These are phyloP conservation scores for Drosophila cracens DNA, from an alignment of 2,888 invertebrate genomes.

Conservation along the genomic window DNA sequence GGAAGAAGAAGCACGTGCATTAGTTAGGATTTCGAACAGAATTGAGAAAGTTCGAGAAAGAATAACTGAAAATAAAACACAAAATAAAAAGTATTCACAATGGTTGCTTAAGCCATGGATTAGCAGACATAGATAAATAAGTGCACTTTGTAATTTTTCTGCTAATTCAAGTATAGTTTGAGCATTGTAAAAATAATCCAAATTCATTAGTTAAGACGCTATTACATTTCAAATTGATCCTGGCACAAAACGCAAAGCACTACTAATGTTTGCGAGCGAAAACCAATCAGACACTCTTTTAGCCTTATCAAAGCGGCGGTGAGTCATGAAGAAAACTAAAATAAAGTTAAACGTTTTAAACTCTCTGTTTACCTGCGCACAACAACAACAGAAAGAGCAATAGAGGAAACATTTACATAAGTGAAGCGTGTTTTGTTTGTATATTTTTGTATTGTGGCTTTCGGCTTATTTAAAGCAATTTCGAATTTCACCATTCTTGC, in stretches of 20 bases:
- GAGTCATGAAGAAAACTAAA: conserved; percentile 58
- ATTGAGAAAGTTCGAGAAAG: conserved; percentile 33
- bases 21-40: not conserved
- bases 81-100: conserved; percentile 8
- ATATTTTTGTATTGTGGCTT: conserved; percentile 1
- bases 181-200: not conserved
- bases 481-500: conserved; percentile 72
- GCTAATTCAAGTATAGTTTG: not conserved
- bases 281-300: conserved; percentile 23
- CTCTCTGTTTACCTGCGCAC: conserved; percentile 18
- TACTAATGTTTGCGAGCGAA: conserved; percentile 21
- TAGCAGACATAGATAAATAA: not conserved
- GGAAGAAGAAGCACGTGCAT: not conserved
- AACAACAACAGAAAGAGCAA: conserved; percentile 1
- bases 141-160: not conserved
- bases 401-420: not conserved
- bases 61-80: not conserved
- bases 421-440: conserved; percentile 20
- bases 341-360: conserved; percentile 10
- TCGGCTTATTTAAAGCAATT: conserved; percentile 26
- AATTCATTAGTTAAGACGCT: conserved; percentile 12
- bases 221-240: conserved; percentile 12
- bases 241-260: conserved; percentile 14
- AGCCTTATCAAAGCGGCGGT: conserved; percentile 64
- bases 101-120: not conserved